Evolutionary conservation across 2,888 invertebrate species (phyloP), one percentile per base, ranked within the genome.

Genomic region (Agapostemon virescens): DNA sequence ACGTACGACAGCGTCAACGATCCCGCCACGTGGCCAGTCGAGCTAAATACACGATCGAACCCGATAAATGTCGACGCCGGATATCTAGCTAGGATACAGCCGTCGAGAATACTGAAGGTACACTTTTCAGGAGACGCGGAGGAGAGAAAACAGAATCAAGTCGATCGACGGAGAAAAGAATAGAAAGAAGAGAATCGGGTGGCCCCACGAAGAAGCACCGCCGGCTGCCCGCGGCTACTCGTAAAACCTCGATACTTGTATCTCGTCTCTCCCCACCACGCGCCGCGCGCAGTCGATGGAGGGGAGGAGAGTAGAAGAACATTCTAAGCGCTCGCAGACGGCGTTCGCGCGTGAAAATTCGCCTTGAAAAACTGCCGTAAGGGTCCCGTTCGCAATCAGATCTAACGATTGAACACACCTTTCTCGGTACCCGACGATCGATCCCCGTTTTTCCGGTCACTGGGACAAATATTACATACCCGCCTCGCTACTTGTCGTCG

Each of bases 371-470:
- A 87, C 84, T 87, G 88, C 87, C 87, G n/a, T n/a, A 88, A 86
- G 82, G 87, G 88, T 89, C 89, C 88, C 86, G 86, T 55, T 88
- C 86, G 90, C 86, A 87, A 88, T 89, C 36, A 88, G 88, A 87
- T 79, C 82, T 82, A 81, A 84, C 80, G 77, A 77, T 79, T 79
- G 77, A 36, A 73, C n/a, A n/a, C n/a, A n/a, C 73, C 67, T 33
- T 74, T 76, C n/a, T n/a, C n/a, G 74, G 69, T 84, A 81, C 80
- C 84, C 79, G 81, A 81, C 74, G 63, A 45, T 71, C n/a, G n/a
- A 49, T n/a, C n/a, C 20, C 49, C n/a, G n/a, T 49, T 49, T n/a
- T n/a, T 11, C 49, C n/a, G n/a, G n/a, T 49, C 49, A n/a, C 11
- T n/a, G 49, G 49, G 49, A 49, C 49, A 49, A 49, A 26, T 55